Conservation (phyloP, 2,113 vertebrate genomes). For the Perccottus glenii region DNA sequence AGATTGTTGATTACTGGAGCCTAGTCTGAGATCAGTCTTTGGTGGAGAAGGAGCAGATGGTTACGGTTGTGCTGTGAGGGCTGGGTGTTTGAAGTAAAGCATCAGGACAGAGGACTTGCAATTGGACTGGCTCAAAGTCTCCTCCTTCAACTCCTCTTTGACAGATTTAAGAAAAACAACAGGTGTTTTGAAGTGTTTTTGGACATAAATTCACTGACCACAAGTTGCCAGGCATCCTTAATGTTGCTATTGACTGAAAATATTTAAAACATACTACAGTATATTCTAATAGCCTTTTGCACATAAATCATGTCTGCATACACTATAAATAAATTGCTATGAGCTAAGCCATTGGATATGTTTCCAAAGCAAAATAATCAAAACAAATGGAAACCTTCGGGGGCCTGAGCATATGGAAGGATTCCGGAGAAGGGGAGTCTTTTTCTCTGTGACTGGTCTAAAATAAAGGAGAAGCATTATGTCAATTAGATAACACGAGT, state of each 20-base stretch:
- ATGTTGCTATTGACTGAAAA: background rate
- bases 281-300: background rate
- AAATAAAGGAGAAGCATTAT: constrained; percentile 97
- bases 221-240: constrained; percentile 41
- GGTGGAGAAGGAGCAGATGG: constrained; percentile 54
- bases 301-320: background rate
- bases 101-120: constrained; percentile 69
- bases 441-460: constrained; percentile 99
- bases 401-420: constrained; percentile 99
- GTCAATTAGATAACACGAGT: constrained; percentile 80
- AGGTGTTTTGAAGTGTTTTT: constrained; percentile 39
- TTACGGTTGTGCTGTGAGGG: constrained; percentile 52
- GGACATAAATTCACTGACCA: constrained; percentile 58
- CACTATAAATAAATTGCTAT: constrained; percentile 15
- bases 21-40: constrained; percentile 77
- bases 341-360: constrained; percentile 65
- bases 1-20: constrained; percentile 40
- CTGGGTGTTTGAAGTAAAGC: constrained; percentile 56
- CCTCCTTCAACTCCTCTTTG: constrained; percentile 30
- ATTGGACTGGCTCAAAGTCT: constrained; percentile 39
- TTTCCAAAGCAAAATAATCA: constrained; percentile 75
- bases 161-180: constrained; percentile 18
- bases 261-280: background rate
- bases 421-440: constrained; percentile 98
- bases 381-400: constrained; percentile 94